Evolutionary conservation across 2,113 vertebrate species (phyloP), one percentile per base, ranked within the genome.

Genomic region (Naja naja): DNA sequence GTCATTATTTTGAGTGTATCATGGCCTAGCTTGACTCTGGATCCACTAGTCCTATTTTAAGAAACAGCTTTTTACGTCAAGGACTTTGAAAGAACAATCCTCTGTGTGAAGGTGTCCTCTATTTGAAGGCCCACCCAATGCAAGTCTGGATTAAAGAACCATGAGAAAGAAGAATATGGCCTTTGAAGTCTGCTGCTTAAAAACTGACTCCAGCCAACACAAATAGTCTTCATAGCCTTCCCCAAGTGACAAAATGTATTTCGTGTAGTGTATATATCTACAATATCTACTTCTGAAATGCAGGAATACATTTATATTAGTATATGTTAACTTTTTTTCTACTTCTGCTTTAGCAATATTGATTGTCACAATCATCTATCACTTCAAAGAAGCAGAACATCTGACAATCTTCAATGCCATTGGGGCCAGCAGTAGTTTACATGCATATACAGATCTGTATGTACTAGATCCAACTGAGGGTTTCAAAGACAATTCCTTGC

Each of bases 1-100:
- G 43, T 96, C 92, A 88, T 91, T 93, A 54, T 96, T 91, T 96
- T 97, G 96, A 95, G 93, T 93, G 94, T 94, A 88, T 93, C 93
- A 96, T 94, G 58, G 94, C n/a, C 85, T 49, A 92, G 49, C 55
- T 93, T 95, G 85, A 95, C 93, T n/a, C 23, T 87, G 86, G 45
- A 47, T 16, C 58, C 8, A 64, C 20, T 45, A 11, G 9, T 22
- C 27, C 58, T 34, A 14, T 47, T 49, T 69, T 52, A n/a, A 18
- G n/a, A 30, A 60, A 49, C 9, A 43, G 58, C 4, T 30, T 2
- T 47, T 45, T 64, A 30, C 23, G 18, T 64, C 39, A 30, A 64
- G 43, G 56, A 30, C 56, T 89, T 25, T 30, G 56, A 64, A 12
- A 30, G 25, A 16, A 27, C 39, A 60, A 27, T 43, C 22, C 14